These are phyloP conservation scores for Epizoanthus fatuus DNA, from an alignment of 92 coral and sea anemone genomes.

Conservation along the genomic window DNA sequence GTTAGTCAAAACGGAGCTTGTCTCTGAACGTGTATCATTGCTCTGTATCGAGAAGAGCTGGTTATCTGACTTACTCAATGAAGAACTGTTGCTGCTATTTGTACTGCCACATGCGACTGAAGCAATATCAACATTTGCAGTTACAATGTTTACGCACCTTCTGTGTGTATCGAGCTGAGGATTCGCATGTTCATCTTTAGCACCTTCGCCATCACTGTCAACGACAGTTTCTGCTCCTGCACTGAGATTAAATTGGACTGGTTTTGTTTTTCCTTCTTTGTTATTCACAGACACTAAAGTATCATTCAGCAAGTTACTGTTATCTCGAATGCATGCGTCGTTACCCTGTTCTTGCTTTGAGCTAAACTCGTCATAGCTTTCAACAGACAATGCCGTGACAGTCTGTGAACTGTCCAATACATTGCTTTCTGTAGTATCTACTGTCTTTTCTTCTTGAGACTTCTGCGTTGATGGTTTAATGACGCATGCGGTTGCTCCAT, in stretches of 20 bases:
- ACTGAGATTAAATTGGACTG: no score
- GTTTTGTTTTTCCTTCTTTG: no score
- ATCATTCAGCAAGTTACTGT: no score
- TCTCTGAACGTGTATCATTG: background rate
- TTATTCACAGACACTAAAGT: no score
- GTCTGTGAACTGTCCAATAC: background rate
- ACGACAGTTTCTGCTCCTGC: no score
- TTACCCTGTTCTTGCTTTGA: background rate
- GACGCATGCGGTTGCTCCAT: background rate
- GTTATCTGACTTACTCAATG: background rate
- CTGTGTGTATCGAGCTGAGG: no score
- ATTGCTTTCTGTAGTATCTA: background rate
- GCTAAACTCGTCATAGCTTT: background rate
- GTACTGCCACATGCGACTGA: no score
- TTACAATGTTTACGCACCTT: no score
- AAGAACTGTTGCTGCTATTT: no score
- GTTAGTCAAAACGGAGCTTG: constrained; percentile 9
- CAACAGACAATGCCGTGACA: background rate
- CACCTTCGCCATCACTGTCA: no score
- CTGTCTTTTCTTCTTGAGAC: background rate
- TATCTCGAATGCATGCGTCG: background rate
- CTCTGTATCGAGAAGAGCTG: background rate
- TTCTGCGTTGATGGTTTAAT: background rate
- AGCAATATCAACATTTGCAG: no score
- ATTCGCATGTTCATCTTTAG: no score